Evolutionary conservation across 2,888 invertebrate species (phyloP).

Genomic region (Hydraecia micacea): DNA sequence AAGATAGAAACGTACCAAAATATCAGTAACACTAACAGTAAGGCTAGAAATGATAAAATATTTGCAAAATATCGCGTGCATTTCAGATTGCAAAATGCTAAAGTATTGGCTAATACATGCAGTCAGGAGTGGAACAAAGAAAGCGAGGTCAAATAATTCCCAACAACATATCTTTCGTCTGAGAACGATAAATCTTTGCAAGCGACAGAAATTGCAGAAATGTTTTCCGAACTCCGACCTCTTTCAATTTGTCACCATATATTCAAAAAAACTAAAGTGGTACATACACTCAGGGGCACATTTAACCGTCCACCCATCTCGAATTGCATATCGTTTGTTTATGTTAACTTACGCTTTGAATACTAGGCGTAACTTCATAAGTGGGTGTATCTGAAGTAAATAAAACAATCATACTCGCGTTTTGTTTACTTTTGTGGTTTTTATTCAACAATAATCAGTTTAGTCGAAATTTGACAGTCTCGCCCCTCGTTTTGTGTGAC

Average conservation of each 20-base stretch:
- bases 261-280: background rate
- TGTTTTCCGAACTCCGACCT: background rate
- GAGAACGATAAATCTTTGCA: background rate
- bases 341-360: too few relatives aligned
- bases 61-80: slow-evolving; percentile 13
- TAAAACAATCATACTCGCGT: too few relatives aligned
- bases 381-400: too few relatives aligned
- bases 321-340: too few relatives aligned
- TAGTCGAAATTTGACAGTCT: too few relatives aligned
- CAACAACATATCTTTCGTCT: background rate
- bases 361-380: too few relatives aligned
- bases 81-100: slow-evolving; percentile 19
- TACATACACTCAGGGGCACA: too few relatives aligned
- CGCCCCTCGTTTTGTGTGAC: too few relatives aligned
- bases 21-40: background rate
- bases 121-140: slow-evolving; percentile 23
- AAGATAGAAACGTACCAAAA: background rate
- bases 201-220: background rate
- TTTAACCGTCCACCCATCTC: too few relatives aligned
- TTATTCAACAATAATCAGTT: too few relatives aligned
- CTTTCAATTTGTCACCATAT: background rate
- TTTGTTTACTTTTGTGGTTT: too few relatives aligned
- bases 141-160: slow-evolving; percentile 18
- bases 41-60: background rate
- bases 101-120: slow-evolving; percentile 14